Evolutionary conservation across 2,888 invertebrate genomes (phyloP).

Genomic region (Cantharis rufa): DNA sequence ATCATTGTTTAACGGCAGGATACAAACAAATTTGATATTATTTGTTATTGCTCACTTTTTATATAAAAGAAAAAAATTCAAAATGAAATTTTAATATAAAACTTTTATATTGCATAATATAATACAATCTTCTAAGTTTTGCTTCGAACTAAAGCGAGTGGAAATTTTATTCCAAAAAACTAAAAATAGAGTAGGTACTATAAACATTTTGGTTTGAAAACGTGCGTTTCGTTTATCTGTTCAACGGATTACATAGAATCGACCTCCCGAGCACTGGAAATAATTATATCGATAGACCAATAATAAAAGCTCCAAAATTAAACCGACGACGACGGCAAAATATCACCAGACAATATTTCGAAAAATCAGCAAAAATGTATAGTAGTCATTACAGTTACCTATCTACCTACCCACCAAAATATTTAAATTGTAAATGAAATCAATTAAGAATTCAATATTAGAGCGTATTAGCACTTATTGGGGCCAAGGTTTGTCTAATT

Average conservation of each 20-base stretch:
- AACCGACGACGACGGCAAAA: background rate
- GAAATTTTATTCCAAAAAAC: background rate
- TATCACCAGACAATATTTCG: background rate
- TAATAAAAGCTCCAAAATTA: no score
- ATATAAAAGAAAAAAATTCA: background rate
- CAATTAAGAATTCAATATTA: background rate
- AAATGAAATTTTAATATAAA: background rate
- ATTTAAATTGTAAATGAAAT: background rate
- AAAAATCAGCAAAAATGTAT: background rate
- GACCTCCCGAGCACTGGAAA: no score
- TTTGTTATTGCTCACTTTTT: conserved; percentile 17
- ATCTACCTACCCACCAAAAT: background rate
- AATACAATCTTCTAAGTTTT: background rate
- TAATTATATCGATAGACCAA: no score
- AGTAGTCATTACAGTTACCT: background rate
- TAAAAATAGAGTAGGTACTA: background rate
- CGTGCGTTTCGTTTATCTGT: no score
- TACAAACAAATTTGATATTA: conserved; percentile 26
- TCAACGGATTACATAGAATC: no score
- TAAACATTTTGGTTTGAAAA: background rate
- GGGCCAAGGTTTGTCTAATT: background rate
- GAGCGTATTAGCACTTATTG: background rate
- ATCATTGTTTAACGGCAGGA: conserved; percentile 23
- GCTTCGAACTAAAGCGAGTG: background rate
- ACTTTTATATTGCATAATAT: background rate